phyloP scores from a whole-genome alignment of 1,140 invertebrate species.

The Micrasema minimum region DNA sequence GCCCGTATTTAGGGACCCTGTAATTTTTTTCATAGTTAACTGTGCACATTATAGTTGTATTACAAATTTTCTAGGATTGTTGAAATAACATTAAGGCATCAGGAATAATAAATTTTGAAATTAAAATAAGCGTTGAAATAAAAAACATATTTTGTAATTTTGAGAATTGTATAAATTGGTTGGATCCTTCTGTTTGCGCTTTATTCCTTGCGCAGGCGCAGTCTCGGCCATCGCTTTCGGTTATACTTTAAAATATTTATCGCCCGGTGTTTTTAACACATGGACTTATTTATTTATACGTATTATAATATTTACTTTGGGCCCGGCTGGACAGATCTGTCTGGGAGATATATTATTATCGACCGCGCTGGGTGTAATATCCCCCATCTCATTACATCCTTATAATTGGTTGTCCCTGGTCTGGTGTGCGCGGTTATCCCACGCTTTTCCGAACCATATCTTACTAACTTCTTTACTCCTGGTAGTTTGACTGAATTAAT shows the following conservation, averaged over 20 bases:
- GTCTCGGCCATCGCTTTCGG: slow-evolving; percentile 45
- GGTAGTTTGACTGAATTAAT: too few species aligned
- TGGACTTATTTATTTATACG: slow-evolving; percentile 46
- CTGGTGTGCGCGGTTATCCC: slow-evolving; percentile 33
- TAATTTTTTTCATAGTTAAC: too few species aligned
- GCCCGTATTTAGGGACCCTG: too few species aligned
- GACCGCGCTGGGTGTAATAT: slow-evolving; percentile 36
- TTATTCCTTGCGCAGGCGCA: neutral
- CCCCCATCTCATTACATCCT: slow-evolving; percentile 49
- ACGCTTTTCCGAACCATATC: slow-evolving; percentile 5
- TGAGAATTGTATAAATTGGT: neutral
- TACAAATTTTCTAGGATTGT: too few species aligned
- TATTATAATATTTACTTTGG: slow-evolving; percentile 44
- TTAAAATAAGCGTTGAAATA: too few species aligned
- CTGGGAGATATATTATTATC: slow-evolving; percentile 48
- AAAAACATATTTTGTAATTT: too few species aligned
- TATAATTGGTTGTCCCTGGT: slow-evolving; percentile 51
- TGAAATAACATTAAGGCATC: too few species aligned
- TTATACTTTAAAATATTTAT: slow-evolving; percentile 49
- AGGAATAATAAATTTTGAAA: too few species aligned
- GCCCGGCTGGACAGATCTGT: slow-evolving; percentile 47
- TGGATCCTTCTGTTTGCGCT: slow-evolving; percentile 2
- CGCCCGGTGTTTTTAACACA: slow-evolving; percentile 49
- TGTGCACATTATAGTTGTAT: too few species aligned
- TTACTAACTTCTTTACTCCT: neutral